Evolutionary conservation across 2,797 vertebrate genomes (phyloP).

Genomic region (Graptemys geographica): DNA sequence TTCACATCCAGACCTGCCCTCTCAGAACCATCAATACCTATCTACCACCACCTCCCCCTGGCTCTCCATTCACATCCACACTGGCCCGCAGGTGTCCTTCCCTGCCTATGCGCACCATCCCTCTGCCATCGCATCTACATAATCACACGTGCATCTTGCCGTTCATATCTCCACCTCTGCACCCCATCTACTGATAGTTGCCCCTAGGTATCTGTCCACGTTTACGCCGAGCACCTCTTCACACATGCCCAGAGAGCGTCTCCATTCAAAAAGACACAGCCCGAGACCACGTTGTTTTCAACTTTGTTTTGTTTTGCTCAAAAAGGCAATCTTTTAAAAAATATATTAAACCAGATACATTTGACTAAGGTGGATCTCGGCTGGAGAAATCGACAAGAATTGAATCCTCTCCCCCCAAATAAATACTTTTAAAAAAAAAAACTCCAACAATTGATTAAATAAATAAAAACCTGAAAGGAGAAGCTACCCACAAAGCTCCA

Average conservation of each 20-base stretch:
- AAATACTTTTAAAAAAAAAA: slow-evolving; percentile 72
- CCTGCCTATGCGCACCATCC: neutral
- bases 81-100: neutral
- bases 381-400: slow-evolving; percentile 77
- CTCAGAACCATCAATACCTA: neutral
- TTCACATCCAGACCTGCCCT: neutral
- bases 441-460: slow-evolving; percentile 65
- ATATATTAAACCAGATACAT: slow-evolving; percentile 81
- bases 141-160: neutral
- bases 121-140: neutral
- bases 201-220: fast-evolving
- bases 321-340: slow-evolving; percentile 73
- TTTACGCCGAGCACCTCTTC: no score
- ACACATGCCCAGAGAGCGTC: neutral
- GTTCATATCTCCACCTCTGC: neutral
- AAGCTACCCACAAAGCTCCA: neutral
- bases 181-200: no score
- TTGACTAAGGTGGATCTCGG: slow-evolving; percentile 77
- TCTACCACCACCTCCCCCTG: neutral
- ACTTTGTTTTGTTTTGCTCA: slow-evolving; percentile 36
- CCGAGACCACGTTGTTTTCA: slow-evolving; percentile 32
- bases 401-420: slow-evolving; percentile 60
- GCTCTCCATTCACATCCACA: neutral
- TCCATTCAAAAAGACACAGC: slow-evolving; percentile 3
- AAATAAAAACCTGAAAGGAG: slow-evolving; percentile 57